Evolutionary conservation across 2,888 invertebrate species (phyloP).

Genomic region (Xanthia icteritia): DNA sequence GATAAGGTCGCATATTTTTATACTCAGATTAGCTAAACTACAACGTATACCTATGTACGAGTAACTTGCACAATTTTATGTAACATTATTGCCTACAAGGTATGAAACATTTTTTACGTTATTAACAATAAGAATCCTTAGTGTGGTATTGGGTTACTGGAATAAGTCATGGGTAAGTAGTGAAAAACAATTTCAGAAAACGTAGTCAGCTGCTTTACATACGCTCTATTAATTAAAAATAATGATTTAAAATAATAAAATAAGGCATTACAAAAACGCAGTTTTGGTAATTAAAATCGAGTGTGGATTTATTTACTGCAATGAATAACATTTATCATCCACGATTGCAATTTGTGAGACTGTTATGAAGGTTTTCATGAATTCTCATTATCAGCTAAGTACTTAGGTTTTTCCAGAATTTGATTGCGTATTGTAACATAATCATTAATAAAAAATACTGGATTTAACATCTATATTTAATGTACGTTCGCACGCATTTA

Average conservation of each 20-base stretch:
- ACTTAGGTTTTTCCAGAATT: background rate
- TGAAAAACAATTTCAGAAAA: background rate
- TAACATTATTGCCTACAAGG: conserved; percentile 13
- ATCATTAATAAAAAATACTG: background rate
- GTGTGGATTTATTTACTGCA: background rate
- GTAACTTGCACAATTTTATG: conserved; percentile 37
- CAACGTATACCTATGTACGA: background rate
- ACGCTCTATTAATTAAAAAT: background rate
- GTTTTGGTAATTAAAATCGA: background rate
- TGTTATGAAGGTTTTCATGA: background rate
- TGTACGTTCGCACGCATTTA: background rate
- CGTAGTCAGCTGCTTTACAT: background rate
- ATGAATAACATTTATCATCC: background rate
- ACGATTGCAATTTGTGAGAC: background rate
- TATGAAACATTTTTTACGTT: background rate
- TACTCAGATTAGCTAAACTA: conserved; percentile 48
- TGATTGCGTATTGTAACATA: background rate
- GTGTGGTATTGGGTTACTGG: background rate
- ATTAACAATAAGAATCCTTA: background rate
- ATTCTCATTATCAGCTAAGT: background rate
- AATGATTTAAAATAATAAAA: background rate
- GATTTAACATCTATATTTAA: too few relatives aligned
- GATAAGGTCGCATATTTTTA: conserved; percentile 58
- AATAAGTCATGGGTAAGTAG: background rate
- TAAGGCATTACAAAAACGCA: background rate